These are phyloP conservation scores for Phalacrocorax carbo DNA, from an alignment of 2,113 vertebrate species.

Conservation along the genomic window DNA sequence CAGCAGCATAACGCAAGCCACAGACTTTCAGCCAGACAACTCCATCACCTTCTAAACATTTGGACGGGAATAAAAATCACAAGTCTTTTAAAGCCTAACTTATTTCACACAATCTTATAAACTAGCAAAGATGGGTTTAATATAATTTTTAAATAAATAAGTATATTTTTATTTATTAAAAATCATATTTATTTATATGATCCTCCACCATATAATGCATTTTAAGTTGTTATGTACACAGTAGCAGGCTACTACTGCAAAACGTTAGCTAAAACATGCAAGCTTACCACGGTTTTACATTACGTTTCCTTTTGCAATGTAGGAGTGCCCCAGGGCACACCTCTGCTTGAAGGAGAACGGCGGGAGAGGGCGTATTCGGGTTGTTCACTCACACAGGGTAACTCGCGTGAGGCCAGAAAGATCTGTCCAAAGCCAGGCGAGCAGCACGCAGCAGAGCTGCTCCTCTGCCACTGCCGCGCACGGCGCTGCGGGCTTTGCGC, in stretches of 20 bases:
- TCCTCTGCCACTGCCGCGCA: rapidly evolving
- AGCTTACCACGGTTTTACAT: background rate
- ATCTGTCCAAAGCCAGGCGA: background rate
- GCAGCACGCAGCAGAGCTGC: background rate
- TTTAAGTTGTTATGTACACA: background rate
- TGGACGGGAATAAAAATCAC: background rate
- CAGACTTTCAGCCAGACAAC: background rate
- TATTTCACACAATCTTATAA: background rate
- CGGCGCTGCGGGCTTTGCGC: rapidly evolving
- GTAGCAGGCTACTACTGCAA: background rate
- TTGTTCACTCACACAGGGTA: background rate
- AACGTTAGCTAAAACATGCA: background rate
- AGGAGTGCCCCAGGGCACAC: background rate
- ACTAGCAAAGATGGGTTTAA: background rate
- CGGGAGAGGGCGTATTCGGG: background rate
- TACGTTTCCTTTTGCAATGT: background rate
- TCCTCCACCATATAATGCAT: background rate
- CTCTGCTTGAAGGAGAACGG: background rate
- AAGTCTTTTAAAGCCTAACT: background rate
- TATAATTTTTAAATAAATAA: no score
- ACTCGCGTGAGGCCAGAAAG: rapidly evolving
- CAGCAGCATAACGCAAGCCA: background rate
- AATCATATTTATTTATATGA: no score
- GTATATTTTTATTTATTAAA: no score
- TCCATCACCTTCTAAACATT: background rate